A percentile compares a stretch with the other conserved stretches of the same genome.
Conservation (phyloP, 2,113 vertebrate species). For the Chrysochloris asiatica region DNA sequence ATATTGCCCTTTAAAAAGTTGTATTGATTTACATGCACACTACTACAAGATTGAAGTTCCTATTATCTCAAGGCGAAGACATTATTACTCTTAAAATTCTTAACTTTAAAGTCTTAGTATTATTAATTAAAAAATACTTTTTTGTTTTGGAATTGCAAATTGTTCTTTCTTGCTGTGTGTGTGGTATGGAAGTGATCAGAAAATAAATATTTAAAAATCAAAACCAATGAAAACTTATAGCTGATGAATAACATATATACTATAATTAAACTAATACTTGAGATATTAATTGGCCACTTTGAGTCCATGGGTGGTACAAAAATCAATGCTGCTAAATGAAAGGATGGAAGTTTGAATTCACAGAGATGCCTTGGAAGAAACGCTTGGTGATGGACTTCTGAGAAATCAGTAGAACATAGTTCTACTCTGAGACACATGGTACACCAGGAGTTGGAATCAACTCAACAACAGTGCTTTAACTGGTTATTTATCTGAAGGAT, state of each 20-base stretch:
- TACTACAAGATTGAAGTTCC: neutral
- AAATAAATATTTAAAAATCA: constrained; percentile 20
- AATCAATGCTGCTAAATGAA: no score
- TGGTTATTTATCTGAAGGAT: constrained; percentile 36
- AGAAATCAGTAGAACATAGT: neutral
- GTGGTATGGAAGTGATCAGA: constrained; percentile 17
- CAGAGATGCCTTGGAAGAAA: no score
- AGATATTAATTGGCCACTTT: neutral
- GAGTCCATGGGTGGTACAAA: neutral
- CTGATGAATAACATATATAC: constrained; percentile 1
- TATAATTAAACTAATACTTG: constrained; percentile 53
- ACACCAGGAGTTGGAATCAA: no score
- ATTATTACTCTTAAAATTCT: constrained; percentile 9
- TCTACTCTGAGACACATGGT: neutral
- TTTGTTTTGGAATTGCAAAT: constrained; percentile 32
- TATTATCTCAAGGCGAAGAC: constrained; percentile 20
- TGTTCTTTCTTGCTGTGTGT: constrained; percentile 24
- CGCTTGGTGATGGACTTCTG: no score
- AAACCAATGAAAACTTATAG: constrained; percentile 17
- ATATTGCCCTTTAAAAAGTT: constrained; percentile 29
- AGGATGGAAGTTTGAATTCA: no score
- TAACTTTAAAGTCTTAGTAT: constrained; percentile 34
- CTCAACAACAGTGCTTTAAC: neutral
- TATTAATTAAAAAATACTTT: constrained; percentile 33
- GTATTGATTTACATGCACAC: neutral